Conservation (phyloP, 2,113 vertebrate genomes). For the Anoplopoma fimbria region DNA sequence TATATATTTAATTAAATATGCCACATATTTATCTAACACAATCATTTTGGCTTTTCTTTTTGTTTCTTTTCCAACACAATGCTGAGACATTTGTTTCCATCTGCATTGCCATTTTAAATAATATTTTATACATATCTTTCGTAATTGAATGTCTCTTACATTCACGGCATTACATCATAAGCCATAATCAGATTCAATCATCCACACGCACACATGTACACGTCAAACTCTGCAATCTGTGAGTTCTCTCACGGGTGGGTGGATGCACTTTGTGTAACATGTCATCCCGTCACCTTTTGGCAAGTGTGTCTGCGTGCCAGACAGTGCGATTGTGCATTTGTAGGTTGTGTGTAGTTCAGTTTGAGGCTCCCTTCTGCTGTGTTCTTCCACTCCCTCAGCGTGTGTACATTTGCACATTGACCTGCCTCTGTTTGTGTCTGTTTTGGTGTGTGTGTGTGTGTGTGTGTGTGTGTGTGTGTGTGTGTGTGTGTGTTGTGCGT, state of each 20-base stretch:
- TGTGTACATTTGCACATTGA: slow-evolving; percentile 37
- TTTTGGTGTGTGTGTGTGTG: slow-evolving; percentile 27
- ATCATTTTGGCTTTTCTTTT: background rate
- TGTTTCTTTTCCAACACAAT: background rate
- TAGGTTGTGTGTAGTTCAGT: slow-evolving; percentile 13
- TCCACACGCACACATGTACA: background rate
- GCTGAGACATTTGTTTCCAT: background rate
- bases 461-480: slow-evolving; percentile 22
- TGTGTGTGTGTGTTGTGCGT: slow-evolving; percentile 30
- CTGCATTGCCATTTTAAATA: too few relatives aligned
- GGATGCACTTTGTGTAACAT: slow-evolving; percentile 19
- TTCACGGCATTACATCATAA: background rate
- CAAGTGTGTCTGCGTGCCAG: slow-evolving; percentile 22
- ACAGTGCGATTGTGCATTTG: slow-evolving; percentile 32
- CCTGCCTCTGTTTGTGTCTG: slow-evolving; percentile 45
- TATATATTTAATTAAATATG: background rate
- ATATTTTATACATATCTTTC: background rate
- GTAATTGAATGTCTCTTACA: background rate
- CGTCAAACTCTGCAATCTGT: background rate
- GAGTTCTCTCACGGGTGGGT: slow-evolving; percentile 12
- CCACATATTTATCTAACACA: background rate
- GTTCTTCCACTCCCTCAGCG: slow-evolving; percentile 17
- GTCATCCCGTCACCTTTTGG: slow-evolving; percentile 33
- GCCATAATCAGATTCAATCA: background rate
- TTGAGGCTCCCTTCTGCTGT: slow-evolving; percentile 16